phyloP scores from a whole-genome alignment of 2,797 vertebrate genomes.

The Thamnophis elegans region DNA sequence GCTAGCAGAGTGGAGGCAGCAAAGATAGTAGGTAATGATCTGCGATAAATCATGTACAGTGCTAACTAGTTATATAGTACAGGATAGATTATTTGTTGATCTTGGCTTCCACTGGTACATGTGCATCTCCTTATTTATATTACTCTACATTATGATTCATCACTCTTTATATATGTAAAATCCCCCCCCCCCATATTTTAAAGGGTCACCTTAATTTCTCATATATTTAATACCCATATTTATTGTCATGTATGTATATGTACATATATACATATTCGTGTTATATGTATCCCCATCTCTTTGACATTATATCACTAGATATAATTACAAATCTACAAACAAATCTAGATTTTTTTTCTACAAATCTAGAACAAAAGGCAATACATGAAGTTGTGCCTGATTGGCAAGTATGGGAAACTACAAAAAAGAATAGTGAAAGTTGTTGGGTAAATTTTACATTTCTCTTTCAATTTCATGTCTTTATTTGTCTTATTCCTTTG shows the following conservation, averaged over 20 bases:
- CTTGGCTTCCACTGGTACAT: background rate
- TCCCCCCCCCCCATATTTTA: background rate
- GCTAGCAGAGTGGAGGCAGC: background rate
- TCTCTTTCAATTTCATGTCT: background rate
- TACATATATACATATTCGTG: no score
- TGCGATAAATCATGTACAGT: background rate
- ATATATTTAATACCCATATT: background rate
- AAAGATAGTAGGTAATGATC: background rate
- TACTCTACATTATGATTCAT: background rate
- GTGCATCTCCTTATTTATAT: background rate
- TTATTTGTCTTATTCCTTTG: background rate
- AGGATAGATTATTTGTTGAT: background rate
- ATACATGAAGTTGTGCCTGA: background rate
- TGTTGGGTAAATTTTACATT: background rate
- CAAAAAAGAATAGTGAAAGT: background rate
- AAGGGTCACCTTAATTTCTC: background rate
- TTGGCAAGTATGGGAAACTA: background rate
- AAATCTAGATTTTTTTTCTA: background rate
- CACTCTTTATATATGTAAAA: background rate
- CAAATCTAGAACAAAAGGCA: background rate
- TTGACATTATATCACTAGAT: background rate
- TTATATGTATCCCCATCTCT: background rate
- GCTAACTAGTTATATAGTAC: background rate
- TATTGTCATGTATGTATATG: background rate
- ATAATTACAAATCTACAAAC: no score